A percentile compares a stretch with the other conserved stretches of the same genome.
Conservation (phyloP, 1,140 invertebrate species). For the Penaeus indicus region DNA sequence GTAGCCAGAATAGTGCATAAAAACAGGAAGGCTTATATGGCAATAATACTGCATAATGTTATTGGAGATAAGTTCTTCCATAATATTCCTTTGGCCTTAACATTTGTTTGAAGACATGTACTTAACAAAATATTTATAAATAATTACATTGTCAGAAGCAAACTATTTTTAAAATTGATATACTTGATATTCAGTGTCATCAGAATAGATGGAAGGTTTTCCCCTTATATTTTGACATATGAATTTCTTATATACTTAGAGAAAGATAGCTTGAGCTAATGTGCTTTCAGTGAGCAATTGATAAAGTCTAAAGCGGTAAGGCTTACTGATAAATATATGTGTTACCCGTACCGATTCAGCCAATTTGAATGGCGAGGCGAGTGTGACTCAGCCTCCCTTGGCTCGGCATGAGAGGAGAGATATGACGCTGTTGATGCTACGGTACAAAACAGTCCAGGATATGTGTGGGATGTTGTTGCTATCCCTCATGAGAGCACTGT, state of each 20-base stretch:
- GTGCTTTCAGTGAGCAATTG: slow-evolving; percentile 61
- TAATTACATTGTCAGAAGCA: slow-evolving; percentile 62
- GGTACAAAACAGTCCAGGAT: slow-evolving; percentile 61
- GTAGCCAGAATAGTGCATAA: slow-evolving; percentile 61
- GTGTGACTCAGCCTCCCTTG: slow-evolving; percentile 23
- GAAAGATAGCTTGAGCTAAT: slow-evolving; percentile 59
- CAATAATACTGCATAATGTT: slow-evolving; percentile 60
- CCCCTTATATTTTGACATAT: slow-evolving; percentile 64
- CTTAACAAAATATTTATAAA: slow-evolving; percentile 62
- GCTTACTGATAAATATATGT: slow-evolving; percentile 8
- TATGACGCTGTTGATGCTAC: slow-evolving; percentile 51
- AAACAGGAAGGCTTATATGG: slow-evolving; percentile 61
- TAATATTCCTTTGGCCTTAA: slow-evolving; percentile 65
- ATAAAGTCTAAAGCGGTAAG: slow-evolving; percentile 38
- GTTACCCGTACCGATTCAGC: slow-evolving; percentile 56
- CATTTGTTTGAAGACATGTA: slow-evolving; percentile 61
- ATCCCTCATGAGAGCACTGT: slow-evolving; percentile 31
- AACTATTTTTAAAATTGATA: slow-evolving; percentile 65
- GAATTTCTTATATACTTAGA: slow-evolving; percentile 64
- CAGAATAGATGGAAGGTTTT: slow-evolving; percentile 59
- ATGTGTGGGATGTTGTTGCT: slow-evolving; percentile 34
- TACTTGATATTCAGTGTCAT: slow-evolving; percentile 63
- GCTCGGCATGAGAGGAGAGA: slow-evolving; percentile 34
- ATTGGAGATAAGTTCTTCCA: slow-evolving; percentile 64
- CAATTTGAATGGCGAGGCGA: slow-evolving; percentile 27